A percentile compares a stretch with the other conserved stretches of the same genome.
phyloP scores from a whole-genome alignment of 2,113 vertebrate genomes.

The Phyllopteryx taeniolatus region DNA sequence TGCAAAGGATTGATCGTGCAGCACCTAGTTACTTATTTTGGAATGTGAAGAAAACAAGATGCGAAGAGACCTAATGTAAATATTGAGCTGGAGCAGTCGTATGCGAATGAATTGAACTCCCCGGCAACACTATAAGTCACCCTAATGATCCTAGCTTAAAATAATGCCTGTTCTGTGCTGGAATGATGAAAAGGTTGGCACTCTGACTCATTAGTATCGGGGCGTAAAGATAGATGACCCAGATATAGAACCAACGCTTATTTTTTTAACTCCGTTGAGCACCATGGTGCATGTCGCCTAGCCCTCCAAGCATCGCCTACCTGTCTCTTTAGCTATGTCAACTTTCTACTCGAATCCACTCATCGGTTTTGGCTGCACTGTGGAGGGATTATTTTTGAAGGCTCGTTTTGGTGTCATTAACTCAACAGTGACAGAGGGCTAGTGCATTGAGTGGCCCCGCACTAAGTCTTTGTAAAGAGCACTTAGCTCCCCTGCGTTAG shows the following conservation, averaged over 20 bases:
- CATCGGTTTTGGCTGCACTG: constrained; percentile 41
- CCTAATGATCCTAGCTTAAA: constrained; percentile 76
- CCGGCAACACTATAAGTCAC: constrained; percentile 69
- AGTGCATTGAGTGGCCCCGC: constrained; percentile 57
- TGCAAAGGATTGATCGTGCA: constrained; percentile 66
- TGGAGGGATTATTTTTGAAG: constrained; percentile 50
- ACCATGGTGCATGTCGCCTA: constrained; percentile 8
- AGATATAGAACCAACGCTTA: constrained; percentile 67
- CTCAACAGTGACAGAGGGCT: constrained; percentile 69
- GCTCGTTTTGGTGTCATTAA: constrained; percentile 68
- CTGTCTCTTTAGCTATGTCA: constrained; percentile 24
- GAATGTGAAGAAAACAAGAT: constrained; percentile 37
- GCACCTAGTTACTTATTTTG: constrained; percentile 39
- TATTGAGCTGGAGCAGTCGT: constrained; percentile 57
- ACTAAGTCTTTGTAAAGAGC: constrained; percentile 76
- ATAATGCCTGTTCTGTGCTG: constrained; percentile 68
- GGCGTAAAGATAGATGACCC: constrained; percentile 75
- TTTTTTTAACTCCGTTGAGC: constrained; percentile 43
- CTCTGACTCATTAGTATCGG: constrained; percentile 73
- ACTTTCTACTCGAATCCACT: constrained; percentile 36
- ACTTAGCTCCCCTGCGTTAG: constrained; percentile 71
- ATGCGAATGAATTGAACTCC: constrained; percentile 62
- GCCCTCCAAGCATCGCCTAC: constrained; percentile 19
- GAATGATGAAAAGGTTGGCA: constrained; percentile 71
- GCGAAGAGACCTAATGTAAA: constrained; percentile 54